Evolutionary conservation across 2,888 invertebrate genomes (phyloP).

Genomic region (Panzeria rudis): DNA sequence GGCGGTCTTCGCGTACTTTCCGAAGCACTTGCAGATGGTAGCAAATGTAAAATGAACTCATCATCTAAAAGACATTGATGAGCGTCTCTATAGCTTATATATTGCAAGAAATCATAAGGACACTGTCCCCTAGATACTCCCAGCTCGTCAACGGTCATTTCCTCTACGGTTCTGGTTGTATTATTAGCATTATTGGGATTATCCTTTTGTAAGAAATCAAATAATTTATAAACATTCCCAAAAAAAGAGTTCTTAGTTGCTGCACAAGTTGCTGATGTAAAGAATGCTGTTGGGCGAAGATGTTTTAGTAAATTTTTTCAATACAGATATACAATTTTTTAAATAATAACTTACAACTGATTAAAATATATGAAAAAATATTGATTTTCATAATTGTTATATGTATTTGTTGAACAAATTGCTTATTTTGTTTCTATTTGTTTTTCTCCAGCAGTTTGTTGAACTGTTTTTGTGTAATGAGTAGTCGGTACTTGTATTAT

Average conservation of each 20-base stretch:
- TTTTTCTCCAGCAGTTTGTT: neutral
- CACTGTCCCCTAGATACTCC: slow-evolving; percentile 78
- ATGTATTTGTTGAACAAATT: neutral
- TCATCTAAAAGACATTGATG: slow-evolving; percentile 78
- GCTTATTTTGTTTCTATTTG: neutral
- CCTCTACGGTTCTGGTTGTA: slow-evolving; percentile 73
- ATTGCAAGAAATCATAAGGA: slow-evolving; percentile 79
- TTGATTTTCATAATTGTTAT: slow-evolving; percentile 55
- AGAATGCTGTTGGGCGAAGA: slow-evolving; percentile 26
- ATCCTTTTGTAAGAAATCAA: slow-evolving; percentile 67
- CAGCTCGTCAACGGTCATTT: slow-evolving; percentile 71
- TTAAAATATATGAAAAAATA: slow-evolving; percentile 19
- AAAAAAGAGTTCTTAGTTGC: slow-evolving; percentile 51
- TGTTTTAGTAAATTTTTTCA: neutral
- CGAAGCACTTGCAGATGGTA: slow-evolving; percentile 67
- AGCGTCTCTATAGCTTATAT: slow-evolving; percentile 76
- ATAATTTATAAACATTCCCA: slow-evolving; percentile 59
- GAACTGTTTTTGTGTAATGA: neutral
- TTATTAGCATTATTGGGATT: slow-evolving; percentile 65
- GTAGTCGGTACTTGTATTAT: neutral
- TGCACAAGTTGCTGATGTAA: neutral
- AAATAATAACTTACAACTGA: slow-evolving; percentile 31
- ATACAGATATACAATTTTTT: neutral
- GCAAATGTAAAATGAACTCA: slow-evolving; percentile 77
- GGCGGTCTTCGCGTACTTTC: slow-evolving; percentile 76